Conservation (phyloP, 2,797 vertebrate species). For the Esox lucius region DNA sequence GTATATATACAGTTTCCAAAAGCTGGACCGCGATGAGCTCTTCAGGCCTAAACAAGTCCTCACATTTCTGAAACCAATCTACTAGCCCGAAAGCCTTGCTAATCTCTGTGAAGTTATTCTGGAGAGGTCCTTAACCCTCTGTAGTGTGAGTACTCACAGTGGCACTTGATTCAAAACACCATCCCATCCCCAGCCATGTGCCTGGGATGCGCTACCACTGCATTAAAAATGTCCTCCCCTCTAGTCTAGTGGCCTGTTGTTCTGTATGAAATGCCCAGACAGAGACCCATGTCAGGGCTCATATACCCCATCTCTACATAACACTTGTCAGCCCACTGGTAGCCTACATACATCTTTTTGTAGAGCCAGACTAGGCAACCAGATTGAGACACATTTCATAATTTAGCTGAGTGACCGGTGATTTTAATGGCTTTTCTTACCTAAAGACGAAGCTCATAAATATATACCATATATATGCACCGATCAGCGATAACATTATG, state of each 20-base stretch:
- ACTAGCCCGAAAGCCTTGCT: not conserved
- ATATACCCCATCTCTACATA: conserved; percentile 29
- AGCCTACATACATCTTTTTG: conserved; percentile 33
- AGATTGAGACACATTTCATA: too few species aligned
- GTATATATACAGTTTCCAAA: not conserved
- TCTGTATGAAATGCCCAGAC: conserved; percentile 31
- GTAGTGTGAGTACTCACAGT: not conserved
- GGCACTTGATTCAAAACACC: conserved; percentile 35
- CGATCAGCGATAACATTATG: too few species aligned
- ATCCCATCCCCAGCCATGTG: conserved; percentile 19
- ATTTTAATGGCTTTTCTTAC: too few species aligned
- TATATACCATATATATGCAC: too few species aligned
- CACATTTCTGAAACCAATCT: not conserved
- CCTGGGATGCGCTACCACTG: not conserved
- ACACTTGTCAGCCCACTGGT: conserved; percentile 38
- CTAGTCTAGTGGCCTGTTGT: conserved; percentile 41
- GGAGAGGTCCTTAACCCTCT: not conserved
- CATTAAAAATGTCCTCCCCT: conserved; percentile 32
- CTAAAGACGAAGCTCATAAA: too few species aligned
- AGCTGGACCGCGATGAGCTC: not conserved
- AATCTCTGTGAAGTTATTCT: not conserved
- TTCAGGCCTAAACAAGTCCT: not conserved
- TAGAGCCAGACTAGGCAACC: not conserved
- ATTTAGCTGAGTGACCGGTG: too few species aligned
- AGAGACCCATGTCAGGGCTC: conserved; percentile 26